These are phyloP conservation scores for Sipha flava DNA, from an alignment of 1,140 invertebrate genomes.

Conservation along the genomic window DNA sequence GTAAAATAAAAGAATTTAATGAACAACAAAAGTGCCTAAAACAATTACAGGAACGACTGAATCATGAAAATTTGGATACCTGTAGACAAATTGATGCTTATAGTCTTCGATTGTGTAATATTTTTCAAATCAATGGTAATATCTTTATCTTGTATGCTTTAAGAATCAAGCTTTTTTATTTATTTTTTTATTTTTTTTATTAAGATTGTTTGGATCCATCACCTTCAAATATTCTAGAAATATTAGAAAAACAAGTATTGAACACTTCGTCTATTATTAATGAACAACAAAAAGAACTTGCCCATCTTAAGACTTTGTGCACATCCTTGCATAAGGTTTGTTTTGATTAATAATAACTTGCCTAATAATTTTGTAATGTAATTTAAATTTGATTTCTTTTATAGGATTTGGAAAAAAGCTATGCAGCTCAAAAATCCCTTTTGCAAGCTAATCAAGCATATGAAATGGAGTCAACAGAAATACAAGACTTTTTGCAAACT, in stretches of 20 bases:
- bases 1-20: conserved; percentile 45
- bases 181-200: background rate
- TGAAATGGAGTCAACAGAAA: conserved; percentile 59
- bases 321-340: conserved; percentile 54
- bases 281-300: conserved; percentile 65
- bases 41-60: conserved; percentile 29
- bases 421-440: conserved; percentile 56
- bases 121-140: conserved; percentile 34
- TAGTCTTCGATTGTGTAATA: conserved; percentile 18
- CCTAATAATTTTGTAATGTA: background rate
- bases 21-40: conserved; percentile 34
- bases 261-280: background rate
- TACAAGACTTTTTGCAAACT: conserved; percentile 68
- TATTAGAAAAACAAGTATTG: background rate
- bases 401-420: conserved; percentile 58
- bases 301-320: conserved; percentile 57
- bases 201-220: conserved; percentile 22
- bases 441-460: conserved; percentile 61
- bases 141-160: background rate
- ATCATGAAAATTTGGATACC: background rate
- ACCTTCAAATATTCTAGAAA: background rate
- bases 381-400: background rate
- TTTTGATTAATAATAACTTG: background rate
- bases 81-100: conserved; percentile 10
- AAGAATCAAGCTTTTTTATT: background rate